Percentiles rank a stretch among this genome's conserved stretches.
phyloP scores from a whole-genome alignment of 2,113 vertebrate genomes.

The Beaufortia kweichowensis region DNA sequence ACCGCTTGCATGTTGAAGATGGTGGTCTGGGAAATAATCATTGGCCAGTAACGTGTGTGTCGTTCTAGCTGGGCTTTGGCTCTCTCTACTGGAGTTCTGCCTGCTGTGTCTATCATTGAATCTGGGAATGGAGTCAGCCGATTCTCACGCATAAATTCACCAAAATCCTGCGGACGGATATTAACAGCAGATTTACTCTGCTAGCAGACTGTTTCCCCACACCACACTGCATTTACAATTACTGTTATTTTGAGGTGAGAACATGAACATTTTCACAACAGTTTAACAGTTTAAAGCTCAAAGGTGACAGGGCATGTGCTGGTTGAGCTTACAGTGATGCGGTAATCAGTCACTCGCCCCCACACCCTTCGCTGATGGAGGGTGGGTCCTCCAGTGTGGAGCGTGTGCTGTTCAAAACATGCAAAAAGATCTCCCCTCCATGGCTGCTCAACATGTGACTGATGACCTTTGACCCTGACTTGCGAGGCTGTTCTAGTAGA shows the following conservation, averaged over 20 bases:
- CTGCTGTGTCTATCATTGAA: constrained; percentile 77
- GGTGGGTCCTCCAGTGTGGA: constrained; percentile 97
- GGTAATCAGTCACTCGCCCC: constrained; percentile 95
- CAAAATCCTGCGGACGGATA: constrained; percentile 84
- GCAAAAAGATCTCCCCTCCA: constrained; percentile 95
- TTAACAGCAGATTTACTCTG: not conserved
- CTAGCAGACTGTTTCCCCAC: not conserved
- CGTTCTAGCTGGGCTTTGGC: constrained; percentile 95
- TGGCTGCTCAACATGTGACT: constrained; percentile 99
- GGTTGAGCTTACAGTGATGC: constrained; percentile 85
- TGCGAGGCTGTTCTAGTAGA: constrained; percentile 92
- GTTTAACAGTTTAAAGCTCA: not conserved
- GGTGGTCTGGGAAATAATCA: constrained; percentile 99
- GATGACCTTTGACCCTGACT: constrained; percentile 97
- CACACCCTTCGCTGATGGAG: constrained; percentile 97
- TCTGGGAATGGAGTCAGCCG: constrained; percentile 91
- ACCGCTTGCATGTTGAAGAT: constrained; percentile 99
- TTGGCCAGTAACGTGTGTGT: constrained; percentile 97
- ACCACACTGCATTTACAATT: constrained; percentile 6
- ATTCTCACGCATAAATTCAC: constrained; percentile 99
- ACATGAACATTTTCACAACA: not conserved
- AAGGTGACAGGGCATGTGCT: not conserved
- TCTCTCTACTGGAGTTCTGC: constrained; percentile 85
- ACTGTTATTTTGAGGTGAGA: not conserved
- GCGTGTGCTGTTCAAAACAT: constrained; percentile 92